Evolutionary conservation across 2,888 invertebrate genomes (phyloP).

Genomic region (Bellardia pandia): DNA sequence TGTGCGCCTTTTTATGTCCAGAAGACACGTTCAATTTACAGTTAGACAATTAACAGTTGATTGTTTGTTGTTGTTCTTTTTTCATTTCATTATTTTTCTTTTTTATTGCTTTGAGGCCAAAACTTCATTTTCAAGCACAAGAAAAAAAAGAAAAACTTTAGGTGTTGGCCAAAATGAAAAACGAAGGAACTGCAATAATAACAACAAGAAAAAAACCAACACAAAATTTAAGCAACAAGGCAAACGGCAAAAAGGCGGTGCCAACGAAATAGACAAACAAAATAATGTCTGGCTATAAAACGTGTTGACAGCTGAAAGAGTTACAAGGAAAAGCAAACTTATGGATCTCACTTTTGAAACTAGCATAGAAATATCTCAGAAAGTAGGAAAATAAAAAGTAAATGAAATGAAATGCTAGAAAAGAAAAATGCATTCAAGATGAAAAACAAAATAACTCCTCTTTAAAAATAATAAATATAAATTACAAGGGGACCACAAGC

Average conservation of each 20-base stretch:
- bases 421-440: neutral
- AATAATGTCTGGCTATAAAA: constrained; percentile 7
- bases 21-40: neutral
- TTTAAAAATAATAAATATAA: no score
- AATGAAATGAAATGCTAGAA: neutral
- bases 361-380: neutral
- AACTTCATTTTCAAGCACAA: neutral
- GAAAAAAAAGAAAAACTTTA: neutral
- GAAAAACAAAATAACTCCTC: no score
- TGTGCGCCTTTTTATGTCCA: neutral
- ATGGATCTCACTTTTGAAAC: constrained; percentile 5
- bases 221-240: constrained; percentile 10
- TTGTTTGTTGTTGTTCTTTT: neutral
- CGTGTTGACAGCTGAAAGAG: neutral
- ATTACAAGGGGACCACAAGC: no score
- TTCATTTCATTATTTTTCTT: neutral
- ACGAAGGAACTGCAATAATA: neutral
- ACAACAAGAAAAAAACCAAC: neutral
- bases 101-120: neutral
- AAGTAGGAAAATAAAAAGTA: neutral
- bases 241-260: neutral
- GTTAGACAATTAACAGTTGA: constrained; percentile 42
- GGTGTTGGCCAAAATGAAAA: neutral
- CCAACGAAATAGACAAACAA: constrained; percentile 4
- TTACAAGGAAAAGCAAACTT: constrained; percentile 28